These are phyloP conservation scores for Athalia circularis DNA, from an alignment of 2,888 invertebrate species.

Conservation along the genomic window DNA sequence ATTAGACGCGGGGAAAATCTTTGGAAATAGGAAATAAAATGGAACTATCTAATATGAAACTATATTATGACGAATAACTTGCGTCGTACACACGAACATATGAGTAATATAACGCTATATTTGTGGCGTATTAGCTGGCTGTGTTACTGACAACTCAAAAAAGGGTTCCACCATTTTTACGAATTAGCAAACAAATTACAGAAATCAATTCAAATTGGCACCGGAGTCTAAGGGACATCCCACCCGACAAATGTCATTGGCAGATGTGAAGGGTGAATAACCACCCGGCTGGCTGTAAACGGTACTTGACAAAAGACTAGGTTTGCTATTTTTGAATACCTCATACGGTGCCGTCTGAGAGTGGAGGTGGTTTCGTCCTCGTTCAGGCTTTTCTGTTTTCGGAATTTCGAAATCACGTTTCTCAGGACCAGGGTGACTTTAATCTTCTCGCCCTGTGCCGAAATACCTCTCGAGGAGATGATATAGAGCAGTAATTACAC, in stretches of 20 bases:
- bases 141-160: not conserved
- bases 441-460: constrained; percentile 31
- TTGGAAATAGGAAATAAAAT: not conserved
- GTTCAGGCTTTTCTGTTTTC: not conserved
- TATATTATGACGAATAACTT: not conserved
- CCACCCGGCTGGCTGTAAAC: too few species aligned
- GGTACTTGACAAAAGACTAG: too few species aligned
- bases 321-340: not conserved
- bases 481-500: constrained; percentile 42
- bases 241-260: not conserved
- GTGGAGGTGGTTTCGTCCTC: too few species aligned
- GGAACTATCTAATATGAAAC: too few species aligned
- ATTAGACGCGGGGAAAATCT: not conserved
- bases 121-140: not conserved
- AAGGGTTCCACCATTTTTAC: not conserved
- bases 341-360: too few species aligned
- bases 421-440: not conserved
- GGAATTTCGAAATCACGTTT: not conserved
- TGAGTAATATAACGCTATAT: not conserved
- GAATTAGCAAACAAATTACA: constrained; percentile 4
- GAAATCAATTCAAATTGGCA: constrained; percentile 1
- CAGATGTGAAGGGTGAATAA: not conserved
- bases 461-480: constrained; percentile 24
- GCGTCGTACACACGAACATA: not conserved
- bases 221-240: not conserved